Evolutionary conservation across 2,797 vertebrate genomes (phyloP), one percentile per base, ranked within the genome.

Genomic region (Cyprinella venusta): DNA sequence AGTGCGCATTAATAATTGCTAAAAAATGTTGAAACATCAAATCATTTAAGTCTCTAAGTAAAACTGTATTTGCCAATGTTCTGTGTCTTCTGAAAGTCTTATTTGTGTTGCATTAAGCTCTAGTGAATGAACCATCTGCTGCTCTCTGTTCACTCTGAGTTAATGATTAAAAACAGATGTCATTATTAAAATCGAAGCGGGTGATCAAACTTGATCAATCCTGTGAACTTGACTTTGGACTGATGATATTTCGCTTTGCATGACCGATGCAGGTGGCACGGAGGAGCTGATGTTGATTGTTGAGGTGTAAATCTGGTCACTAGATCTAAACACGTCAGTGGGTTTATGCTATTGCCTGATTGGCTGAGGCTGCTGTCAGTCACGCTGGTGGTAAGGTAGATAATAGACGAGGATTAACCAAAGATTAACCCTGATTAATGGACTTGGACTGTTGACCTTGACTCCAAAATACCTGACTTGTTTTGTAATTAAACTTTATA

Each of bases 401-500:
- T 91, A 93, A 91, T 93, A 90, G 90, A 90, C 86, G 81, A 89
- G 93, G 93, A 95, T 96, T 95, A 95, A 94, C 93, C 93, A 95
- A 95, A 96, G 93, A 95, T 95, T 96, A 93, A 94, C 94, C 90
- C 87, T 40, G 92, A 94, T 92, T 93, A 93, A 92, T 89, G 89
- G 93, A 93, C 91, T 89, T 94, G 95, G 94, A 95, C 91, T 91
- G 90, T 96, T 96, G 95, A 95, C 94, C 94, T 94, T 78, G 89
- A 92, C 90, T 86, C 71, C 88, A 93, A 94, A 30, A 95, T 93
- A 92, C 91, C 93, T 94, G 90, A 91, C 91, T 89, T 92, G 91
- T 92, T 94, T 92, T 91, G 91, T 93, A 93, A 92, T 92, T 92
- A 91, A 92, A 92, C 89, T 90, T 92, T 89, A 90, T 89, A 92